Evolutionary conservation across 2,797 vertebrate species (phyloP).

Genomic region (Bovichtus variegatus): DNA sequence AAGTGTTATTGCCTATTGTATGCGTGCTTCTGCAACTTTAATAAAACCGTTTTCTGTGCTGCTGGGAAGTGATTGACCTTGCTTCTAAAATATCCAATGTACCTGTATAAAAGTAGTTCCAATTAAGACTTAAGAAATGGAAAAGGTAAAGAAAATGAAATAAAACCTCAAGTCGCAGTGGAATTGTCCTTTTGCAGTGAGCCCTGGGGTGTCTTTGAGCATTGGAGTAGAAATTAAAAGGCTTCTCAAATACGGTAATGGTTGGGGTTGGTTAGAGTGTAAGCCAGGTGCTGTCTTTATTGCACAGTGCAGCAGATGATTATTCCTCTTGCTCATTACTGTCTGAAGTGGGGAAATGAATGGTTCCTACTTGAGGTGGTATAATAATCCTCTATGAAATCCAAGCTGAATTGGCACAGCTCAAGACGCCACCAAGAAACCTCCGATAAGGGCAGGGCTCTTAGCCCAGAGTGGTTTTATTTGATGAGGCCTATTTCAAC

Average conservation of each 20-base stretch:
- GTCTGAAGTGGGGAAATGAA: slow-evolving; percentile 70
- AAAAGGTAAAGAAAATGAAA: slow-evolving; percentile 19
- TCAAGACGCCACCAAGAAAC: slow-evolving; percentile 42
- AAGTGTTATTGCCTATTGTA: neutral
- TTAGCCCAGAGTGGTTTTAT: slow-evolving; percentile 46
- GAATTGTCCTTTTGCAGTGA: slow-evolving; percentile 32
- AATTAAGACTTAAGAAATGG: slow-evolving; percentile 4
- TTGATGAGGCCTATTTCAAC: slow-evolving; percentile 34
- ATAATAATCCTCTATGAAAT: slow-evolving; percentile 66
- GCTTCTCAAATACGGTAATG: slow-evolving; percentile 55
- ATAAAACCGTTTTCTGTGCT: neutral
- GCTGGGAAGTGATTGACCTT: neutral
- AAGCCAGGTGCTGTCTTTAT: slow-evolving; percentile 60
- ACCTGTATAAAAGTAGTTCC: neutral
- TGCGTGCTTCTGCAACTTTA: neutral
- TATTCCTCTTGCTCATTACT: slow-evolving; percentile 63
- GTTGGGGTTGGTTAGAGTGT: slow-evolving; percentile 43
- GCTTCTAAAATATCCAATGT: neutral
- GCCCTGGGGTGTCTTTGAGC: slow-evolving; percentile 43
- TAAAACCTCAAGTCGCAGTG: neutral
- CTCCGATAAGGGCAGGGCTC: slow-evolving; percentile 47
- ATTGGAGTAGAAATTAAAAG: slow-evolving; percentile 58
- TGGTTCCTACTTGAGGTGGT: slow-evolving; percentile 59
- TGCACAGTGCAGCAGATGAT: slow-evolving; percentile 57
- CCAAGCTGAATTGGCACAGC: slow-evolving; percentile 59